Conservation (phyloP, 2,113 vertebrate species). For the Tachycineta bicolor region DNA sequence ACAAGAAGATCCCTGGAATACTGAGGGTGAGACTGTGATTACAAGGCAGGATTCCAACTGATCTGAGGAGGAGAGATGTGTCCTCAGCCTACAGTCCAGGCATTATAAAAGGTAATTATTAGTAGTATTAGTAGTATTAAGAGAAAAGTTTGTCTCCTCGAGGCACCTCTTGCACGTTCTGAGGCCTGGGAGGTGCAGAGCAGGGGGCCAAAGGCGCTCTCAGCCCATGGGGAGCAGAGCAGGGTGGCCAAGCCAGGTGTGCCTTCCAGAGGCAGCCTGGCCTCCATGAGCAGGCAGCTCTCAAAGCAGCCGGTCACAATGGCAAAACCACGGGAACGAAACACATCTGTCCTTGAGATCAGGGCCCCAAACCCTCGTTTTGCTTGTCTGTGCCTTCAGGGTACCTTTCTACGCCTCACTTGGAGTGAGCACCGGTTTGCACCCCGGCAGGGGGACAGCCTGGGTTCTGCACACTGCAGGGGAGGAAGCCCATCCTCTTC, state of each 20-base stretch:
- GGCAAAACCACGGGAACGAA: not conserved
- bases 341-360: accelerated
- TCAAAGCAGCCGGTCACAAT: accelerated
- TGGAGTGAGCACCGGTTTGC: accelerated
- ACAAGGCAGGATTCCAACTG: not conserved
- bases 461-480: accelerated
- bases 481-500: not conserved
- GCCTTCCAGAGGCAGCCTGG: not conserved
- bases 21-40: not conserved
- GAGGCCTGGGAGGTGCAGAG: not conserved
- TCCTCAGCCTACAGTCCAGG: not conserved
- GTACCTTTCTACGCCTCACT: accelerated
- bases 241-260: not conserved
- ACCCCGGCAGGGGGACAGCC: not conserved
- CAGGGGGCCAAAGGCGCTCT: not conserved
- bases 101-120: not conserved
- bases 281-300: accelerated
- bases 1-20: not conserved
- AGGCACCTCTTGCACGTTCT: accelerated
- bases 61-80: not conserved
- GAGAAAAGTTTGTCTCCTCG: not conserved
- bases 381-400: not conserved
- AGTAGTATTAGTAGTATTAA: too few species aligned
- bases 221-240: accelerated
- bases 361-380: not conserved